A percentile compares a stretch with the other conserved stretches of the same genome.
These are phyloP conservation scores for Cephus cinctus DNA, from an alignment of 1,140 invertebrate species.

Conservation along the genomic window DNA sequence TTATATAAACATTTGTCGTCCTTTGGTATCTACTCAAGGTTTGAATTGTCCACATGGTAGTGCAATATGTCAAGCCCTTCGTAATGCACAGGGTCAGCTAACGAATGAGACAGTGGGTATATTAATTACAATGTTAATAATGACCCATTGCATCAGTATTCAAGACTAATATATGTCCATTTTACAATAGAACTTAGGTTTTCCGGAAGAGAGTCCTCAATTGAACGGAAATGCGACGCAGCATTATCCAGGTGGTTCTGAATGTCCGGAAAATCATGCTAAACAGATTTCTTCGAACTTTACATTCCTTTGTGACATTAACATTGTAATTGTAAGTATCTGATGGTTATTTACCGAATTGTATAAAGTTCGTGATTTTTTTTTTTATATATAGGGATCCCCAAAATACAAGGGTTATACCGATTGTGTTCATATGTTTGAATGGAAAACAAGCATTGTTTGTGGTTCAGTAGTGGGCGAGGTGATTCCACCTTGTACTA, in stretches of 20 bases:
- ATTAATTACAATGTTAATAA: background rate
- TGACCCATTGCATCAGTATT: slow-evolving; percentile 3
- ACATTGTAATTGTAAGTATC: slow-evolving; percentile 44
- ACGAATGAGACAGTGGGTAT: slow-evolving; percentile 52
- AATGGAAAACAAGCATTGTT: slow-evolving; percentile 55
- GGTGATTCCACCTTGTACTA: slow-evolving; percentile 29
- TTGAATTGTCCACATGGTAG: slow-evolving; percentile 54
- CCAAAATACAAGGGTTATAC: slow-evolving; percentile 47
- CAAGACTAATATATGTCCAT: slow-evolving; percentile 9
- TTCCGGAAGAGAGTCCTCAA: slow-evolving; percentile 38
- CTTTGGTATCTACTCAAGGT: slow-evolving; percentile 50
- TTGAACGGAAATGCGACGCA: slow-evolving; percentile 37
- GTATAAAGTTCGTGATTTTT: slow-evolving; percentile 4
- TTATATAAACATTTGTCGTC: slow-evolving; percentile 55
- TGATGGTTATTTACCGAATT: background rate
- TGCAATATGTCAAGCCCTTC: slow-evolving; percentile 51
- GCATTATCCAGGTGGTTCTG: slow-evolving; percentile 47
- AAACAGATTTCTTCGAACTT: slow-evolving; percentile 46
- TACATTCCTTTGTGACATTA: slow-evolving; percentile 50
- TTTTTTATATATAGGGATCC: slow-evolving; percentile 38
- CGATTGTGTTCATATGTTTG: slow-evolving; percentile 52
- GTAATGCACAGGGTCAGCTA: slow-evolving; percentile 30
- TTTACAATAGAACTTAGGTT: slow-evolving; percentile 52
- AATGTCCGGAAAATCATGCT: slow-evolving; percentile 46
- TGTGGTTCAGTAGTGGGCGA: slow-evolving; percentile 35